These are phyloP conservation scores for Acronicta psi DNA, from an alignment of 2,888 invertebrate species.

Conservation along the genomic window DNA sequence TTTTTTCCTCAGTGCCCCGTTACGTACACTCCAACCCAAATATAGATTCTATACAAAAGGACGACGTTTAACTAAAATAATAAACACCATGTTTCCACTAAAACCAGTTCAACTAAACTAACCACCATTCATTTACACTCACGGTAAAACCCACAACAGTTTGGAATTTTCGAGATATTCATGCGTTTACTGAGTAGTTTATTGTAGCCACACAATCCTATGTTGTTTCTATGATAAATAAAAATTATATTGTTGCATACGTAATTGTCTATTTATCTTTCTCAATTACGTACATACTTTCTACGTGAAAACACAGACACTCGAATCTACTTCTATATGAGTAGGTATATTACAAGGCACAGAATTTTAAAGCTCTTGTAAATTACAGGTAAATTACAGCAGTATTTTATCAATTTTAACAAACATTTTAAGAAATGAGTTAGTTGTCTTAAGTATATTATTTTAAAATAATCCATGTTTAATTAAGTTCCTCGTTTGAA, in stretches of 20 bases:
- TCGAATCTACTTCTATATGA: too few species aligned
- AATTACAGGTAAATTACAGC: neutral
- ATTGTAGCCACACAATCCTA: conserved; percentile 19
- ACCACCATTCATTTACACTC: conserved; percentile 5
- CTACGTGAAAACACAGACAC: neutral
- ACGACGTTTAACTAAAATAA: neutral
- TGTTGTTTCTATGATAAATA: too few species aligned
- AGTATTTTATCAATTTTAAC: too few species aligned
- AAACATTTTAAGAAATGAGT: too few species aligned
- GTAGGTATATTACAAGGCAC: too few species aligned
- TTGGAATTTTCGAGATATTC: conserved; percentile 19
- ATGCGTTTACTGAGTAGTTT: conserved; percentile 18
- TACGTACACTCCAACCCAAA: too few species aligned
- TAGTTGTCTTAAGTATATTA: neutral
- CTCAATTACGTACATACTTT: neutral
- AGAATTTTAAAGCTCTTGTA: neutral
- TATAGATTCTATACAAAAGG: neutral
- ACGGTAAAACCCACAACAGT: conserved; percentile 7
- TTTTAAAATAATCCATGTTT: conserved; percentile 15
- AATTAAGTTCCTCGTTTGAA: conserved; percentile 18
- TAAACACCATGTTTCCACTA: neutral
- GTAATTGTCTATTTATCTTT: too few species aligned
- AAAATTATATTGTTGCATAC: too few species aligned
- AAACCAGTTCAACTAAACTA: neutral
- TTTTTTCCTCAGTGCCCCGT: too few species aligned